These are phyloP conservation scores for Hydropsyche tenuis DNA, from an alignment of 1,140 invertebrate genomes.

Conservation along the genomic window DNA sequence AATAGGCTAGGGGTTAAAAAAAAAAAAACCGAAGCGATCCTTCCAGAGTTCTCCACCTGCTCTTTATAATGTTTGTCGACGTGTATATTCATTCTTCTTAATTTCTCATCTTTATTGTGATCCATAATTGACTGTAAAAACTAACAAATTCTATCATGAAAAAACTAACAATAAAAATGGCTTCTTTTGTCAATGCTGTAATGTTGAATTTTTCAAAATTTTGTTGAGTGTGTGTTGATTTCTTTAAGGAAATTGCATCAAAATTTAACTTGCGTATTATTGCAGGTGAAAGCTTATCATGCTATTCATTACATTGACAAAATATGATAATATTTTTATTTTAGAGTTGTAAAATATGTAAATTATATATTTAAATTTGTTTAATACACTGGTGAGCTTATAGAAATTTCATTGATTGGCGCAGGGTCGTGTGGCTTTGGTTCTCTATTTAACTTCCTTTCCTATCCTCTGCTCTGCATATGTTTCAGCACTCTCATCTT, in stretches of 20 bases:
- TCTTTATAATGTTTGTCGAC: slow-evolving; percentile 32
- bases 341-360: too few relatives aligned
- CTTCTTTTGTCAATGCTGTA: slow-evolving; percentile 24
- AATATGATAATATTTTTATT: neutral
- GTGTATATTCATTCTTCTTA: slow-evolving; percentile 12
- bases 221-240: too few relatives aligned
- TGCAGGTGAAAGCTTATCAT: neutral
- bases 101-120: slow-evolving; percentile 6
- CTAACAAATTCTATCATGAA: slow-evolving; percentile 9
- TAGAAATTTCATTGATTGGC: neutral
- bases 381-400: too few relatives aligned
- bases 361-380: too few relatives aligned
- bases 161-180: slow-evolving; percentile 6
- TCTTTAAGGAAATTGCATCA: too few relatives aligned
- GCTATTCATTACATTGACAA: neutral
- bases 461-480: slow-evolving; percentile 15
- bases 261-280: too few relatives aligned
- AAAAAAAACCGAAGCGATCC: slow-evolving; percentile 50
- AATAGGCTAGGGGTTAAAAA: slow-evolving; percentile 16
- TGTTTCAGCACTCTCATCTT: neutral
- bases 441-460: slow-evolving; percentile 23
- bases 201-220: neutral
- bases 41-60: slow-evolving; percentile 64
- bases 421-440: slow-evolving; percentile 23
- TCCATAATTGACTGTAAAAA: neutral